These are phyloP conservation scores for Furcifer pardalis DNA, from an alignment of 2,797 vertebrate genomes.

Conservation along the genomic window DNA sequence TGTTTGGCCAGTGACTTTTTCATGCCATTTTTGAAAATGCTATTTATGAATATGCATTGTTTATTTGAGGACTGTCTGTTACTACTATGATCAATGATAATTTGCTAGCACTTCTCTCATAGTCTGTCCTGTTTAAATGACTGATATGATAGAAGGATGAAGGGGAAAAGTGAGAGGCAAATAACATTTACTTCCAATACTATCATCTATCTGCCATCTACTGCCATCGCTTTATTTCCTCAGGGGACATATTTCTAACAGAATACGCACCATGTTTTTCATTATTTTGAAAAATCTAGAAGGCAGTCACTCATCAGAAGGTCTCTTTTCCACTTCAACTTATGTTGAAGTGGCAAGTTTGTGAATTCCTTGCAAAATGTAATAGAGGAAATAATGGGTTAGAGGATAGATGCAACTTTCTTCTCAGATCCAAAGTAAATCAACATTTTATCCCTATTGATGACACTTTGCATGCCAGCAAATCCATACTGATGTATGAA, in stretches of 20 bases:
- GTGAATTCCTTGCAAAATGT: constrained; percentile 25
- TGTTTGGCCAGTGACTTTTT: constrained; percentile 31
- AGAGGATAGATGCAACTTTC: constrained; percentile 11
- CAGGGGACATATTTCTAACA: constrained; percentile 47
- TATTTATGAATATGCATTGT: constrained; percentile 38
- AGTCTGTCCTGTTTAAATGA: constrained; percentile 19
- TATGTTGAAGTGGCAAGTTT: constrained; percentile 55
- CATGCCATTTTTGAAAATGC: constrained; percentile 29
- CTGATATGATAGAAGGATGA: neutral
- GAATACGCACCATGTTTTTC: constrained; percentile 27
- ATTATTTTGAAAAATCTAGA: constrained; percentile 40
- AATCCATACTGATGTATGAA: too few species aligned
- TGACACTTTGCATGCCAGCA: too few species aligned
- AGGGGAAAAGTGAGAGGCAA: neutral
- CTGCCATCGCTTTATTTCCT: constrained; percentile 51
- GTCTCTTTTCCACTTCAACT: constrained; percentile 55
- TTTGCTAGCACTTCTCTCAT: neutral
- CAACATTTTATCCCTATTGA: neutral
- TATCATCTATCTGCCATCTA: constrained; percentile 29
- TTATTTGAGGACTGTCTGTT: constrained; percentile 9
- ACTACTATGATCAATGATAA: neutral
- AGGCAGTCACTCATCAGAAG: constrained; percentile 39
- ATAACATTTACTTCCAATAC: neutral
- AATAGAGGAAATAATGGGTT: neutral
- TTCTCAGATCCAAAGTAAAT: constrained; percentile 9